Evolutionary conservation across 2,797 vertebrate genomes (phyloP).

Genomic region (Kryptolebias ocellatus): DNA sequence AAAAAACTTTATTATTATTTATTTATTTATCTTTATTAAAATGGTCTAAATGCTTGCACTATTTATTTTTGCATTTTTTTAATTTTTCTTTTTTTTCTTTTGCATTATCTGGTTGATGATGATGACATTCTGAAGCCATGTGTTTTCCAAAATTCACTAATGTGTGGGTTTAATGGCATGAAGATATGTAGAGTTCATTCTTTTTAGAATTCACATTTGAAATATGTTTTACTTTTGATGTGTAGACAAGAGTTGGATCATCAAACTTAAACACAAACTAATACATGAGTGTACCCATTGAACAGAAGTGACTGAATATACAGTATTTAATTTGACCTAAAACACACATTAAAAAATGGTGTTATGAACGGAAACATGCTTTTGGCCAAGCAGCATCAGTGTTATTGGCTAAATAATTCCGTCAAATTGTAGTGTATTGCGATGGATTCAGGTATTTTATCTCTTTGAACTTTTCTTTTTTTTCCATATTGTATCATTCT

Average conservation of each 20-base stretch:
- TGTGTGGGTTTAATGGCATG: conserved; percentile 1
- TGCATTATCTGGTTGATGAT: conserved; percentile 13
- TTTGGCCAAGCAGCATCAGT: not conserved
- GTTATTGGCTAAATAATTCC: too few relatives aligned
- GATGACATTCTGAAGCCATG: not conserved
- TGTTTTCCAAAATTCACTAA: not conserved
- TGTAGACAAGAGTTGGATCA: not conserved
- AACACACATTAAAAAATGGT: not conserved
- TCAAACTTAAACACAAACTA: too few relatives aligned
- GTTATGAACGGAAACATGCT: not conserved
- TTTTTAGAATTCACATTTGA: too few relatives aligned
- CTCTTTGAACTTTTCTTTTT: not conserved
- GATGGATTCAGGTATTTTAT: too few relatives aligned
- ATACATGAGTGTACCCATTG: not conserved
- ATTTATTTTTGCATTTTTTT: conserved; percentile 20
- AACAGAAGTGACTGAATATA: not conserved
- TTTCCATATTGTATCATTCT: not conserved
- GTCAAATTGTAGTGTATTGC: not conserved
- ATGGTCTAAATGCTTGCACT: conserved; percentile 20
- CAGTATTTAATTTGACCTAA: not conserved
- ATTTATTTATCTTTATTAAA: conserved; percentile 3
- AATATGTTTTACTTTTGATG: not conserved
- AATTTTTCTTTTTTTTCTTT: not conserved
- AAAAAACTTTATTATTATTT: too few relatives aligned
- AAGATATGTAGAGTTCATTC: conserved; percentile 8